Conservation (phyloP, 1,140 invertebrate species). For the Papilio helenus region DNA sequence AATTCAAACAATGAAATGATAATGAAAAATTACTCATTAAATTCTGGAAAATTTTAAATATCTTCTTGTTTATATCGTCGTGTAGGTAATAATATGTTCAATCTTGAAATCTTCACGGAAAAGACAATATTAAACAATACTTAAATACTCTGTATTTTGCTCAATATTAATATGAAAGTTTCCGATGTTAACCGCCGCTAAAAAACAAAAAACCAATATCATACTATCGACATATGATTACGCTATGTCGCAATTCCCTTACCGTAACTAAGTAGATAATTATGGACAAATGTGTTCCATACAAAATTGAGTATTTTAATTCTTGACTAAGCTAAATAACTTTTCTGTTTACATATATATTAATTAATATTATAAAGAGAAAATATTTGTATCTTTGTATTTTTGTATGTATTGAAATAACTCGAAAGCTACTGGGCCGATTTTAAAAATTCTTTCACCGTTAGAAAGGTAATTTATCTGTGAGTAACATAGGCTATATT, state of each 20-base stretch:
- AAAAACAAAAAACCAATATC: constrained; percentile 36
- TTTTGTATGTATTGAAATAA: too few relatives aligned
- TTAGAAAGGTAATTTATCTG: too few relatives aligned
- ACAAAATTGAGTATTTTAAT: neutral
- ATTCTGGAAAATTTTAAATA: neutral
- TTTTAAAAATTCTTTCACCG: too few relatives aligned
- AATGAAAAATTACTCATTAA: neutral
- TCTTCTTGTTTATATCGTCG: neutral
- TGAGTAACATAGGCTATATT: too few relatives aligned
- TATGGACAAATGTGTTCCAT: neutral
- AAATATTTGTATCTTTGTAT: too few relatives aligned
- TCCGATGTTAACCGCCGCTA: neutral
- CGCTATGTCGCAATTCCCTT: neutral
- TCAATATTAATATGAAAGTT: neutral
- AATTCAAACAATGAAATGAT: neutral
- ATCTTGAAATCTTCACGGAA: neutral
- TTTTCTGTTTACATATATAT: neutral
- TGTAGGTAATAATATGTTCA: neutral
- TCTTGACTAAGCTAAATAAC: neutral
- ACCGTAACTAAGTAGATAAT: too few relatives aligned
- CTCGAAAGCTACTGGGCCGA: too few relatives aligned
- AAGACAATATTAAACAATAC: too few relatives aligned
- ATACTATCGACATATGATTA: neutral
- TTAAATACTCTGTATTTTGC: neutral
- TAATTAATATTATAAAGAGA: too few relatives aligned